Percentiles rank a stretch among this genome's conserved stretches.
Conservation (phyloP, 2,797 vertebrate genomes). For the Syngnathus rostellatus region DNA sequence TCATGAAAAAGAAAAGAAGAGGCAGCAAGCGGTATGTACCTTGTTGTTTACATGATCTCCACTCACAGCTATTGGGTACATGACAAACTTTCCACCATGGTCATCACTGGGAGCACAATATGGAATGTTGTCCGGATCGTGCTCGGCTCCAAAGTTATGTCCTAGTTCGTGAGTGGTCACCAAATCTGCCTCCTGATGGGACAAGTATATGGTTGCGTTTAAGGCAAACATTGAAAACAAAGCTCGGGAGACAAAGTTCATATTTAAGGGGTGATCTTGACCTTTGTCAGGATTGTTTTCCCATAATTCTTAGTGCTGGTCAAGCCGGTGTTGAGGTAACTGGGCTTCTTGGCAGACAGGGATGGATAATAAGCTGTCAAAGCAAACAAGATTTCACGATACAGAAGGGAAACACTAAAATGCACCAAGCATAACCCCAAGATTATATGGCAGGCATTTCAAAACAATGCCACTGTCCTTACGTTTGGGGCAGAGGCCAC, state of each 20-base stretch:
- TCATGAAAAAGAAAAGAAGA: neutral
- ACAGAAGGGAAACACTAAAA: neutral
- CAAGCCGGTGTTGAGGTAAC: constrained; percentile 94
- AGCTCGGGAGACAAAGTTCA: neutral
- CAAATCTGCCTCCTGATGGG: constrained; percentile 88
- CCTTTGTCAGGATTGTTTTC: constrained; percentile 99
- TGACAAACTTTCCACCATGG: constrained; percentile 89
- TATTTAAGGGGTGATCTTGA: constrained; percentile 30
- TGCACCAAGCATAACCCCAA: neutral
- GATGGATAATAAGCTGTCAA: constrained; percentile 81
- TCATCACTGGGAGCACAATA: constrained; percentile 89
- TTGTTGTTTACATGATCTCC: constrained; percentile 96
- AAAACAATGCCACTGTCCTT: constrained; percentile 33
- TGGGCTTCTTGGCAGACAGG: constrained; percentile 71
- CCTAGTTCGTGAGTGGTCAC: constrained; percentile 96
- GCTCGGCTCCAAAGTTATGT: constrained; percentile 97
- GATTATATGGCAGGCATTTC: neutral
- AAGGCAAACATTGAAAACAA: neutral
- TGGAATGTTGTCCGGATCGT: constrained; percentile 85
- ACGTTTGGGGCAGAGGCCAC: constrained; percentile 93
- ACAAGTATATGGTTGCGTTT: neutral
- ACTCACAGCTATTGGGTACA: constrained; percentile 98
- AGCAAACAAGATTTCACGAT: constrained; percentile 9
- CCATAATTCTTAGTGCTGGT: constrained; percentile 99
- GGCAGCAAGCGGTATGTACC: constrained; percentile 57